Evolutionary conservation across 2,113 vertebrate genomes (phyloP), one percentile per base, ranked within the genome.

Genomic region (Spea multiplicata): DNA sequence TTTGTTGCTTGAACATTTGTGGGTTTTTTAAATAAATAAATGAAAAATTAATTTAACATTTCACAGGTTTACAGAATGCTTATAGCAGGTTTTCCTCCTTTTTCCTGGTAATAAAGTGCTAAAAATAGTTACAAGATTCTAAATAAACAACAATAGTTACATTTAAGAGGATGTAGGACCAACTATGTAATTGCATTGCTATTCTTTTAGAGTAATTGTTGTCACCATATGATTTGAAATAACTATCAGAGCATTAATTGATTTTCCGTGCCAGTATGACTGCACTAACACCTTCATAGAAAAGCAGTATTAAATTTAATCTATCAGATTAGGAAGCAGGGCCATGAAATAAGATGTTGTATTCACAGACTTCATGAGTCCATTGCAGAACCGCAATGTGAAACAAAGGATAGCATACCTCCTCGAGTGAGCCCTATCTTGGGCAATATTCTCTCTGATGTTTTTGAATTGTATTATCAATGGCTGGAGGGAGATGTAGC

Each of bases 311-410:
- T 88, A 93, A 90, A 91, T 93, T 91, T 91, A 91, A 93, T 93
- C 92, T 93, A 90, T 91, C 90, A 92, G 90, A 92, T 93, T 93
- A 86, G 92, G 88, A 88, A 90, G 88, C 88, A 88, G 86, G 80
- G 84, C 92, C 92, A 93, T 93, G 91, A 93, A 93, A 93, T 93
- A 91, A 92, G 90, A 93, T 88, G 88, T 93, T 91, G 90, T 90
- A 90, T 91, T 87, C 88, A 93, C 91, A 92, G 88, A 91, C 88
- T 91, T 81, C 84, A 78, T 89, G 90, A 92, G 91, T 93, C 91
- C 88, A 89, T 30, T 92, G 87, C 87, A 88, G 86, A 91, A 80
- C 78, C 64, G 61, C 44, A 92, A 89, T 91, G 86, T 87, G 91
- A 93, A 92, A 92, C 91, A 93, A 93, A 93, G 86, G 85, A 83